Conservation (phyloP, 1,140 invertebrate species). For the Ostrea edulis region DNA sequence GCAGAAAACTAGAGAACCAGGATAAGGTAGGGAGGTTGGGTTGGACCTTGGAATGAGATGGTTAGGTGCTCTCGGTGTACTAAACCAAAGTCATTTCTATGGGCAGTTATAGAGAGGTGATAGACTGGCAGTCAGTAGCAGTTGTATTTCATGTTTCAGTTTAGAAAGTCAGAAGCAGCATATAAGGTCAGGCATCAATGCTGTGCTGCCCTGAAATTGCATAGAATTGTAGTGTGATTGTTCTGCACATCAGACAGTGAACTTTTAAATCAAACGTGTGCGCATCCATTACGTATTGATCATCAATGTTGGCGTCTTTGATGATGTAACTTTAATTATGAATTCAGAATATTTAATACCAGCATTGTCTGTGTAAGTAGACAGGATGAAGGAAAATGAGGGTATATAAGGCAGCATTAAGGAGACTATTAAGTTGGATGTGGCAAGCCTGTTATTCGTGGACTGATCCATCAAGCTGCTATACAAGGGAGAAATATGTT, state of each 20-base stretch:
- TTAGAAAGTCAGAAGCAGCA: not conserved
- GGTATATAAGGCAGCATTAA: not conserved
- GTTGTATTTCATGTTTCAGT: not conserved
- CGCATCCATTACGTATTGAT: constrained; percentile 22
- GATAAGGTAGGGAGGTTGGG: constrained; percentile 64
- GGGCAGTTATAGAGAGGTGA: not conserved
- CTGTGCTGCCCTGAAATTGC: not conserved
- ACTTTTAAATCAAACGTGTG: not conserved
- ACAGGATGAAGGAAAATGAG: not conserved
- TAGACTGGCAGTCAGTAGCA: not conserved
- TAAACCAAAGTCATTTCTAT: not conserved
- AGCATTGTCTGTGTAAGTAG: not conserved
- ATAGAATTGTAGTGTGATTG: not conserved
- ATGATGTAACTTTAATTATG: constrained; percentile 1
- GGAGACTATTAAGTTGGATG: not conserved
- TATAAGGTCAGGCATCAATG: not conserved
- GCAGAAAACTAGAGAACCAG: constrained; percentile 67
- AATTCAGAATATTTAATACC: constrained; percentile 22
- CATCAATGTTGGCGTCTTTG: not conserved
- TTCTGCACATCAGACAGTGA: not conserved
- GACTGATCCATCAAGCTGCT: not conserved
- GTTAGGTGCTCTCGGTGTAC: not conserved
- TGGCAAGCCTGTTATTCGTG: no score
- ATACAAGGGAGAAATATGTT: not conserved
- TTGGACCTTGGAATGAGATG: no score